Evolutionary conservation across 2,888 invertebrate species (phyloP).

Genomic region (Norana najaformis): DNA sequence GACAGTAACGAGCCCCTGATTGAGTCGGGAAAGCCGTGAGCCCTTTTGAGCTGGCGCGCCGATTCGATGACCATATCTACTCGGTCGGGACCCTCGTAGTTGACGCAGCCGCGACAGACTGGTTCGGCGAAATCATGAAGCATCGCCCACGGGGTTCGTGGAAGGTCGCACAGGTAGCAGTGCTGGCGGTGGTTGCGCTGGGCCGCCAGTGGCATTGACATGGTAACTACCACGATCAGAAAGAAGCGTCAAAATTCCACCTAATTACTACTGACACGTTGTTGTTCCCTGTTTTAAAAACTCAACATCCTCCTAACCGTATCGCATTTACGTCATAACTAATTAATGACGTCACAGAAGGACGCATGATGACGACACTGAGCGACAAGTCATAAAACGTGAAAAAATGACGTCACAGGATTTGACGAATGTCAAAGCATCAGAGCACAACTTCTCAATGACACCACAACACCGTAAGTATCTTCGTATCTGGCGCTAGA

Average conservation of each 20-base stretch:
- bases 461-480: not conserved
- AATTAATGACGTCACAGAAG: not conserved
- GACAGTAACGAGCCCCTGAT: not conserved
- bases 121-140: constrained; percentile 96
- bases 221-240: not conserved
- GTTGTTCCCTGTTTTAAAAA: not conserved
- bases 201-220: not conserved
- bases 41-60: constrained; percentile 91
- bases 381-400: not conserved
- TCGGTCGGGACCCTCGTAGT: constrained; percentile 95
- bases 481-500: not conserved
- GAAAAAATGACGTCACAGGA: not conserved
- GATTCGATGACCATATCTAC: constrained; percentile 93
- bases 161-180: constrained; percentile 98
- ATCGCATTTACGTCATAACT: not conserved
- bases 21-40: constrained; percentile 72
- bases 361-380: no score
- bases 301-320: not conserved
- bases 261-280: no score
- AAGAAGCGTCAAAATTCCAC: not conserved
- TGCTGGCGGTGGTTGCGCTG: constrained; percentile 70
- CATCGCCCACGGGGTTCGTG: constrained; percentile 99
- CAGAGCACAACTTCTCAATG: not conserved
- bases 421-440: not conserved
- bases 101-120: constrained; percentile 97